Evolutionary conservation across 1,140 invertebrate genomes (phyloP), one percentile per base, ranked within the genome.

Genomic region (Trypoxylus dichotomus): DNA sequence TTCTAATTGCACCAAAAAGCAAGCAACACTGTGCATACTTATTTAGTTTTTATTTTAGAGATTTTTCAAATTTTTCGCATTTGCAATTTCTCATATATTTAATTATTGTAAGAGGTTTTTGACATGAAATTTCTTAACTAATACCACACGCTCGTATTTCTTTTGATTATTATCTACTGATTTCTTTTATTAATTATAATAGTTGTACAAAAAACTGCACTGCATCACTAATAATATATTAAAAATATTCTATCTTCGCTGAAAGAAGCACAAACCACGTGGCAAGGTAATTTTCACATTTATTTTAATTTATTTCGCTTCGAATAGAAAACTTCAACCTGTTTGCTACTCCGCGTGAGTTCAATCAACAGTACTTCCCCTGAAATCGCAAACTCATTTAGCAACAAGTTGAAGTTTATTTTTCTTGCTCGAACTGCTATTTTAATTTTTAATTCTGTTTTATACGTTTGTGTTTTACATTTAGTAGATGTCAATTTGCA

Each of bases 231-330:
- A 15, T 13, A 47, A 47, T 47, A 37, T 63, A 63, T 63, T 63
- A 63, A 63, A 63, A 24, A 13, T 47, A 47, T 63, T 24, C 25
- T 63, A 11, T 63, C 76, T 27, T 37, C 68, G 47, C 68, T 11
- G 41, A 77, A 47, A 43, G 76, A 77, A 74, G 76, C 32, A 77
- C 68, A 63, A 11, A 77, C 68, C 29, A 41, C 19, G 47, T 58
- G 41, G 68, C 76, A 77, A 77, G 76, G 76, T 77, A 77, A 77
- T 58, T 63, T 47, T 58, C 47, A 63, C 21, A 43, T 41, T n/a
- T 41, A 19, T 43, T 41, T 71, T 24, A 47, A 47, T 47, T 47
- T 13, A 3, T 47, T 47, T 15, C 3, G 3, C 43, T 1, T 47
- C 13, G 43, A 3, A 13, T 13, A 19, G 10, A 19, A 19, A 47